Conservation (phyloP, 2,888 invertebrate genomes). For the Itoplectis maculator region DNA sequence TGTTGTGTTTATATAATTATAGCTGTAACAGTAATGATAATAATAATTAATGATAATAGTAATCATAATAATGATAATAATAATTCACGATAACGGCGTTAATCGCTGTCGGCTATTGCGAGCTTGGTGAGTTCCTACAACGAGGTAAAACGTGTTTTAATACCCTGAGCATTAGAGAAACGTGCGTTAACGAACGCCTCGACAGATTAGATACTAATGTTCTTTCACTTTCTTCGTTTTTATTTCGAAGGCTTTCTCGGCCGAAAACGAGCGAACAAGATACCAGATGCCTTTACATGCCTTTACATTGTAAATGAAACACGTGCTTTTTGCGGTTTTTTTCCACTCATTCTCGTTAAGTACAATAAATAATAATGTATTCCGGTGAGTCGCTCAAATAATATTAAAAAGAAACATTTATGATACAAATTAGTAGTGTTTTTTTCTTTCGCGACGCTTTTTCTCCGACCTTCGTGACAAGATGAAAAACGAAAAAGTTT, state of each 20-base stretch:
- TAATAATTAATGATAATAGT: slow-evolving; percentile 41
- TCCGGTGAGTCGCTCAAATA: slow-evolving; percentile 45
- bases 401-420: slow-evolving; percentile 56
- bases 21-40: slow-evolving; percentile 36
- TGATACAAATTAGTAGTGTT: slow-evolving; percentile 54
- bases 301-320: slow-evolving; percentile 49
- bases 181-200: slow-evolving; percentile 48
- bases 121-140: slow-evolving; percentile 66
- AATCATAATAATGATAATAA: slow-evolving; percentile 41
- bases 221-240: slow-evolving; percentile 40
- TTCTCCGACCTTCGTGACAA: slow-evolving; percentile 22
- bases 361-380: slow-evolving; percentile 60
- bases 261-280: slow-evolving; percentile 42
- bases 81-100: slow-evolving; percentile 48
- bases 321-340: slow-evolving; percentile 37
- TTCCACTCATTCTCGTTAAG: slow-evolving; percentile 26
- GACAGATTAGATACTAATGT: slow-evolving; percentile 40
- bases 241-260: neutral
- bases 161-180: slow-evolving; percentile 65
- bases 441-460: slow-evolving; percentile 17
- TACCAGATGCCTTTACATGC: slow-evolving; percentile 34
- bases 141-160: slow-evolving; percentile 61
- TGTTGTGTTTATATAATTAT: slow-evolving; percentile 56
- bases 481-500: slow-evolving; percentile 19
- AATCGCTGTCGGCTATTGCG: slow-evolving; percentile 61